Base-by-base conservation (phyloP, 2,797 vertebrate genomes). In the Cynodonichthys magdalenae region DNA sequence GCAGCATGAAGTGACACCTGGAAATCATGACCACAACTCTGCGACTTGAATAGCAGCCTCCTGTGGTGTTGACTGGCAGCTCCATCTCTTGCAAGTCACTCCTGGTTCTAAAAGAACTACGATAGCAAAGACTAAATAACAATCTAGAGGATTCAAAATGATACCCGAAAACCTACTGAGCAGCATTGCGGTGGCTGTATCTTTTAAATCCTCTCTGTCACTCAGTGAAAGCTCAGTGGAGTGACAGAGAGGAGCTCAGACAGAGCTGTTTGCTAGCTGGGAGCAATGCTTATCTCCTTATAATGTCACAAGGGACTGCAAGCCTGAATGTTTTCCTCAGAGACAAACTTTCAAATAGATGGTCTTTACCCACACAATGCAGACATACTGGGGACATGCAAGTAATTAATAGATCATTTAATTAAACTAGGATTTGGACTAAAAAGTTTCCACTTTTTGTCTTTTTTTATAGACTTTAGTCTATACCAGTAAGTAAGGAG, bases 131-230 rank as follows among this genome's bases (percentile, higher is more conserved):
- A 46, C 44, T 18, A 46, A 46, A 17, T 46, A 46, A 46, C 44
- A 46, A 46, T 46, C 44, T 46, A 18, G 7, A 46, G n/a, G 17
- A 46, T 46, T 18, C 7, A n/a, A 17, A 46, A 46, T 46, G 44
- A 3, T 46, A 46, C 18, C 44, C 44, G 6, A n/a, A 46, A 46
- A 46, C 44, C 17, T 46, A 46, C n/a, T 46, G 44, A 46, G n/a
- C 44, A 18, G 44, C 44, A 18, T 18, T 18, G 44, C 7, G 44
- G 44, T 18, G 44, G 44, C 17, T 46, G 17, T n/a, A 46, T 46
- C 17, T n/a, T 46, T 46, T 18, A n/a, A 46, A 46, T 46, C 44
- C 44, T 46, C 44, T 46, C 44, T 46, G 44, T 46, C 44, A 18
- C 44, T 46, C 44, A 46, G 15, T 18, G 44, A n/a, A 18, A 46